phyloP scores from a whole-genome alignment of 2,797 vertebrate genomes.

The Knipowitschia caucasica region DNA sequence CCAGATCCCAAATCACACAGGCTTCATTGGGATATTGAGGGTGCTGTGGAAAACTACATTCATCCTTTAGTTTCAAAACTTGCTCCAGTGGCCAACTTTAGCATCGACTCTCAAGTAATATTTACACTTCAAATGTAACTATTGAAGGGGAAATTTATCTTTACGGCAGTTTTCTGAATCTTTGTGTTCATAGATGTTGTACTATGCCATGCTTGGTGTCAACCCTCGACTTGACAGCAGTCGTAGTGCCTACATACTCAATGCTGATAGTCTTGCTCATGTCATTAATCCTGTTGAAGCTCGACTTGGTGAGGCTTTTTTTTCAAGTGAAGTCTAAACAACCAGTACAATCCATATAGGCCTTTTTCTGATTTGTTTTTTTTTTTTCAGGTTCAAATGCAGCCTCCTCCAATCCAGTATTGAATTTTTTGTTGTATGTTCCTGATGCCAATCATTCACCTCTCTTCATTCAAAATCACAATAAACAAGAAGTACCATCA shows the following conservation, averaged over 20 bases:
- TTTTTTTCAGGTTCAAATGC: conserved; percentile 85
- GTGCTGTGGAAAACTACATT: conserved; percentile 81
- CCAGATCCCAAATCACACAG: conserved; percentile 91
- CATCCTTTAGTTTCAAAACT: conserved; percentile 87
- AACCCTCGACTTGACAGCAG: conserved; percentile 87
- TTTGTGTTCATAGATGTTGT: conserved; percentile 78
- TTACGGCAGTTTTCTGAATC: conserved; percentile 1
- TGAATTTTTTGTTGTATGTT: conserved; percentile 94
- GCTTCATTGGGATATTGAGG: conserved; percentile 90
- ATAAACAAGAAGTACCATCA: conserved; percentile 78
- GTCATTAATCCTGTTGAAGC: conserved; percentile 98
- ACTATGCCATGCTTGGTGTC: conserved; percentile 89
- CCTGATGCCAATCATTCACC: conserved; percentile 90
- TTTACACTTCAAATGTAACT: conserved; percentile 3
- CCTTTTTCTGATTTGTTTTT: background rate
- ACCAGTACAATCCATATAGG: no score
- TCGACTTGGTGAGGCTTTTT: conserved; percentile 81
- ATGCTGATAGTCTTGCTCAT: conserved; percentile 87
- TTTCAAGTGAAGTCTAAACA: background rate
- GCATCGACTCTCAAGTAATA: conserved; percentile 91
- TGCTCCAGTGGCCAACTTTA: conserved; percentile 86
- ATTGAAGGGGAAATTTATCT: background rate
- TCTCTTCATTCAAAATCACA: conserved; percentile 86
- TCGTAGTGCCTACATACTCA: conserved; percentile 83
- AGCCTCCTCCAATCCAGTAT: conserved; percentile 88